Evolutionary conservation across 2,113 vertebrate genomes (phyloP), one percentile per base, ranked within the genome.

Genomic region (Lophura nycthemera): DNA sequence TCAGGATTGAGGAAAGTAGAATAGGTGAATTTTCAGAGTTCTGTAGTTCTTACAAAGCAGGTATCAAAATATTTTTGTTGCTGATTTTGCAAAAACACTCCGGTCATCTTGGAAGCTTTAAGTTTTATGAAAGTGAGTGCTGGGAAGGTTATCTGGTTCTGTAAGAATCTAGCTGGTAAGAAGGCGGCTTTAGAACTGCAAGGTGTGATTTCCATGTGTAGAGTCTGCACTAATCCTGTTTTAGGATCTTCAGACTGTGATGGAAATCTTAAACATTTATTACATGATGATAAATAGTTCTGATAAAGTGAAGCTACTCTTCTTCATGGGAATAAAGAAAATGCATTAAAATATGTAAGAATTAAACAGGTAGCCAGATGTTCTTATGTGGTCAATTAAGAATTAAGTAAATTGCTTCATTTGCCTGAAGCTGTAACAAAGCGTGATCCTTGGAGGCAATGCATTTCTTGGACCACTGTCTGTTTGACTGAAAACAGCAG

Each of bases 371-470:
- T 67, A 84, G 45, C 50, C 50, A 78, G 56, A 71, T 88, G 64
- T 88, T 83, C 60, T 88, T 45, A 59, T 52, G n/a, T 38, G 80
- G 57, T 70, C 69, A 74, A 77, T 83, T 86, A 77, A 88, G 88
- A 94, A 61, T 56, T 69, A 81, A 3, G 32, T 47, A 81, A 92
- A 84, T 67, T 9, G 8, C 29, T 81, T 83, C 12, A 38, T 67
- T 81, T 86, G n/a, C 56, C 63, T n/a, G 77, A 83, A 92, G 60
- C 36, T 93, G 1, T 92, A 83, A 29, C 10, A 66, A 90, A 86
- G 18, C 9, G 12, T 17, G 29, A 42, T 56, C 30, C 93, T 77
- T 71, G 45, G 72, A 88, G 45, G 45, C 13, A 14, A 2, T n/a
- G 24, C 19, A 24, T 25, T 83, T 93, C 50, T 60, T 61, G 1